Conservation (phyloP, 2,888 invertebrate genomes). For the Ochropleura leucogaster region DNA sequence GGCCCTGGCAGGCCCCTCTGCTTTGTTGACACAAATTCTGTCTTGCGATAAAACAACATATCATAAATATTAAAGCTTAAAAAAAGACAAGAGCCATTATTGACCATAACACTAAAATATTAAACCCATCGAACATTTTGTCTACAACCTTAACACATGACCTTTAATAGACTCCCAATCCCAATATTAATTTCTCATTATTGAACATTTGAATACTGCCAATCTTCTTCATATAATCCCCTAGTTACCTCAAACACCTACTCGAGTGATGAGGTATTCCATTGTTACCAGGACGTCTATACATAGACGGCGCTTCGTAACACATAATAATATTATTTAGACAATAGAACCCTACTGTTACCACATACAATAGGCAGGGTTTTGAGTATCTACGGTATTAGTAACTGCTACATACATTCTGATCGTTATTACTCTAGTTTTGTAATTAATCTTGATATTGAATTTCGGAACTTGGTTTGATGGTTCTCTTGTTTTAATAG, state of each 20-base stretch:
- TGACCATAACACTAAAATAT: neutral
- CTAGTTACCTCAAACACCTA: constrained; percentile 2
- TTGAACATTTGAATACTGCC: constrained; percentile 18
- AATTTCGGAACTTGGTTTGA: neutral
- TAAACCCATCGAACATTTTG: neutral
- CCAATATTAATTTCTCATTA: constrained; percentile 6
- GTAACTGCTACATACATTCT: constrained; percentile 3
- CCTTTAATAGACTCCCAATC: neutral
- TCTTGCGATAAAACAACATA: neutral
- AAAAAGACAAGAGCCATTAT: neutral
- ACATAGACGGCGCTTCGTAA: constrained; percentile 14
- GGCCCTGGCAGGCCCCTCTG: too few relatives aligned
- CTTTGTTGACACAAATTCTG: neutral
- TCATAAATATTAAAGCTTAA: too few relatives aligned
- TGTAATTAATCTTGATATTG: constrained; percentile 30
- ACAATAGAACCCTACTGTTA: constrained; percentile 42
- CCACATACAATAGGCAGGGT: constrained; percentile 37
- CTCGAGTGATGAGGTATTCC: constrained; percentile 29
- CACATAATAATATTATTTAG: constrained; percentile 42
- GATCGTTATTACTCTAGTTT: constrained; percentile 36
- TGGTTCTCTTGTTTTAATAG: neutral
- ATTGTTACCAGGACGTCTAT: constrained; percentile 42
- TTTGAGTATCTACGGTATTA: constrained; percentile 18
- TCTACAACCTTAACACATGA: neutral
- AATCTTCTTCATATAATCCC: constrained; percentile 35